These are phyloP conservation scores for Bombus consobrinus DNA, from an alignment of 1,140 invertebrate genomes.

Conservation along the genomic window DNA sequence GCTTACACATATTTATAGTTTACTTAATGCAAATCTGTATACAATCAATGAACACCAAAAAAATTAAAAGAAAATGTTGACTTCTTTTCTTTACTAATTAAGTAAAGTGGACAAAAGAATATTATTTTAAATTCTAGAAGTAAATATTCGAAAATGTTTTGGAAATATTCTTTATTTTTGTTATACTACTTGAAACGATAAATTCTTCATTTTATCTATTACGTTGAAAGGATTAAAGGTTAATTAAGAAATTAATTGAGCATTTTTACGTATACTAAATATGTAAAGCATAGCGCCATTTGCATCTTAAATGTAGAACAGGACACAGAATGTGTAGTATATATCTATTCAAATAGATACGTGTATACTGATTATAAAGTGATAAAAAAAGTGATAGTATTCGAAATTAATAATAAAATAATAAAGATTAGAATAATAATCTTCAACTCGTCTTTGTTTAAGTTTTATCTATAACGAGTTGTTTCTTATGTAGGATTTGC, in stretches of 20 bases:
- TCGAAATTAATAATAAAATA: neutral
- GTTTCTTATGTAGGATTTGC: neutral
- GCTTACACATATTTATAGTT: neutral
- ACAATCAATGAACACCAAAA: neutral
- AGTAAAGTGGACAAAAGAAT: neutral
- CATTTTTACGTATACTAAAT: neutral
- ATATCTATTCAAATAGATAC: neutral
- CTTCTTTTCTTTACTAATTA: neutral
- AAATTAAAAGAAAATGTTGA: neutral
- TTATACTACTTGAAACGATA: neutral
- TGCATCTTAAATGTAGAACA: neutral
- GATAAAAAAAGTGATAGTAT: neutral
- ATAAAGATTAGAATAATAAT: neutral
- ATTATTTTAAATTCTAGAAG: neutral
- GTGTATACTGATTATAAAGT: neutral
- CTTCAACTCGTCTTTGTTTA: neutral
- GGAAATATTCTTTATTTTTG: neutral
- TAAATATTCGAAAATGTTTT: neutral
- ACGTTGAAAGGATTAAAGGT: neutral
- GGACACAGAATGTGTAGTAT: neutral
- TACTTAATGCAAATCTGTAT: neutral
- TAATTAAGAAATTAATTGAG: slow-evolving; percentile 2
- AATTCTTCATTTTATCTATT: neutral
- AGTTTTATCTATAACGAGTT: neutral
- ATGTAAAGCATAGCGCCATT: neutral